A percentile compares a stretch with the other conserved stretches of the same genome.
Evolutionary conservation across 2,113 vertebrate species (phyloP).

Genomic region (Oxygymnocypris stewartii): DNA sequence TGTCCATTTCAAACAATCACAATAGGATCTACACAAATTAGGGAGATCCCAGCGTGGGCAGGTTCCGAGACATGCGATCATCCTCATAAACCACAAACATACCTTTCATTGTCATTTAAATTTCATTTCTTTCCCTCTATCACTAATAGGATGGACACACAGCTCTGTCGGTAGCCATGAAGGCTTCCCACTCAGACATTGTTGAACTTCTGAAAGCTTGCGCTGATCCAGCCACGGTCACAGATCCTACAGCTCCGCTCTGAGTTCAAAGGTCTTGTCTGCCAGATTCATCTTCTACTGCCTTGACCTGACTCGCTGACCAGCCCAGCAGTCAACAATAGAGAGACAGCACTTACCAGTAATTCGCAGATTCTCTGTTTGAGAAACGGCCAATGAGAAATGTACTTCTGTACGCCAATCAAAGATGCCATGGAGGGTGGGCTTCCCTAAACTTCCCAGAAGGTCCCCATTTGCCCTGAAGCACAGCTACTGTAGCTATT

Average conservation of each 20-base stretch:
- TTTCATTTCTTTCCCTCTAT: not conserved
- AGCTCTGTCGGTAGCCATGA: slow-evolving; percentile 80
- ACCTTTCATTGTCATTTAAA: not conserved
- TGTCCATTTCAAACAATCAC: not conserved
- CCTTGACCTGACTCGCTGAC: slow-evolving; percentile 45
- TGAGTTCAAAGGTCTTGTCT: slow-evolving; percentile 57
- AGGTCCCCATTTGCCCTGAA: slow-evolving; percentile 48
- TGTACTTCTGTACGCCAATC: slow-evolving; percentile 40
- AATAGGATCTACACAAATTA: not conserved
- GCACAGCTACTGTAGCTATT: slow-evolving; percentile 48
- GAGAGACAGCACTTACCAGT: slow-evolving; percentile 12
- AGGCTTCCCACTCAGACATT: slow-evolving; percentile 78
- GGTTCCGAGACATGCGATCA: not conserved
- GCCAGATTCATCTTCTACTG: slow-evolving; percentile 46
- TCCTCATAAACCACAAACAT: not conserved
- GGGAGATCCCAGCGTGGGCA: not conserved
- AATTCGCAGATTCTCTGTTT: slow-evolving; percentile 51
- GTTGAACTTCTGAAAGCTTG: slow-evolving; percentile 79
- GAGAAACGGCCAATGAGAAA: slow-evolving; percentile 39
- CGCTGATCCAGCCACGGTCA: slow-evolving; percentile 35
- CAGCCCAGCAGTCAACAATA: slow-evolving; percentile 17
- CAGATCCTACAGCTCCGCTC: slow-evolving; percentile 57
- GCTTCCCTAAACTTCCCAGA: slow-evolving; percentile 26
- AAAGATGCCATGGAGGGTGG: slow-evolving; percentile 37
- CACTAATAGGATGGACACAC: slow-evolving; percentile 80